phyloP scores from a whole-genome alignment of 37 sponge, comb jelly and placozoan species.

The Eunapius fragilis region DNA sequence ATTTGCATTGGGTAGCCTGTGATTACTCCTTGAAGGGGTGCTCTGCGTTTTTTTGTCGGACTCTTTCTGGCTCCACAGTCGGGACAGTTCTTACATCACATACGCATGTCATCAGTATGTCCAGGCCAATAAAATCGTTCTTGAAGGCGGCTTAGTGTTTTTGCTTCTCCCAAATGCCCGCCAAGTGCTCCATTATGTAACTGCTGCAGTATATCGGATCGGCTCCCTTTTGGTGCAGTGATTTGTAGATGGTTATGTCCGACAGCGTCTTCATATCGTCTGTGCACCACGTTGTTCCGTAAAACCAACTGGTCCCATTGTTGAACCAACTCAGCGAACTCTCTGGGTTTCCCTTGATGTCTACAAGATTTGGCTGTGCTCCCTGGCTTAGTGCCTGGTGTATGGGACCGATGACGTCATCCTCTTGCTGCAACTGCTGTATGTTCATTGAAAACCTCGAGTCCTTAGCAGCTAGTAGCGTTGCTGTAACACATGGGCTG shows the following conservation, averaged over 20 bases:
- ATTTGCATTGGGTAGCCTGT: conserved; percentile 21
- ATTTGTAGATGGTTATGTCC: background rate
- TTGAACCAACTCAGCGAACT: conserved; percentile 7
- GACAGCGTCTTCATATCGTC: background rate
- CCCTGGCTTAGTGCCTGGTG: background rate
- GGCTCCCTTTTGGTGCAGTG: background rate
- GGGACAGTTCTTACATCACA: background rate
- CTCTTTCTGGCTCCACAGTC: conserved; percentile 10
- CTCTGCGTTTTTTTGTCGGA: conserved; percentile 2
- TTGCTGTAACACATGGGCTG: background rate
- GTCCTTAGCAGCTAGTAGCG: background rate
- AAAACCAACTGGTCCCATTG: conserved; percentile 34
- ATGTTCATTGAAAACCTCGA: background rate
- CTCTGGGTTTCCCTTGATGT: background rate
- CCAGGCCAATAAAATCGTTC: conserved; percentile 48
- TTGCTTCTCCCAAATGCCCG: conserved; percentile 12
- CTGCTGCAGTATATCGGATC: conserved; percentile 1
- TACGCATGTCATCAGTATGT: background rate
- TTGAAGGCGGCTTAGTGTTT: conserved; percentile 13
- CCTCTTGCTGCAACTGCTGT: conserved; percentile 1
- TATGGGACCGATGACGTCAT: background rate
- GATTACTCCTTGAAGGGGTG: conserved; percentile 1
- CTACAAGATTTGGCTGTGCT: background rate
- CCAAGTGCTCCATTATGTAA: conserved; percentile 12
- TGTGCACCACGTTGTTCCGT: background rate